A percentile compares a stretch with the other conserved stretches of the same genome.
Evolutionary conservation across 2,113 vertebrate genomes (phyloP).

Genomic region (Cnemophilus loriae): DNA sequence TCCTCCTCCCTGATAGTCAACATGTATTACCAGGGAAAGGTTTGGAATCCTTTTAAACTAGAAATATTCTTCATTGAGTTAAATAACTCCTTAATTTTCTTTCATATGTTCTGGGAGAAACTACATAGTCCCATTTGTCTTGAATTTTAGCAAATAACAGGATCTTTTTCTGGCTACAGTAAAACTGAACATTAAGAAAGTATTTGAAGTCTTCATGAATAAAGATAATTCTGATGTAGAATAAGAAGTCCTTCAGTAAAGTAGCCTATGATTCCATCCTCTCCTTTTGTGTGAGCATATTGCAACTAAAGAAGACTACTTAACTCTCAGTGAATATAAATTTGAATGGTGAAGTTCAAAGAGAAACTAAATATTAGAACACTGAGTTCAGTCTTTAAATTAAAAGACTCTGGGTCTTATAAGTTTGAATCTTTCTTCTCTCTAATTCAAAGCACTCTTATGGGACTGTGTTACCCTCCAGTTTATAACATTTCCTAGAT

Average conservation of each 20-base stretch:
- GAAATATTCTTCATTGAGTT: not conserved
- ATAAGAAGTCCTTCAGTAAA: not conserved
- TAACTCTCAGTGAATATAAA: not conserved
- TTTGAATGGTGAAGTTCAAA: slow-evolving; percentile 1
- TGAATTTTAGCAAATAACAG: not conserved
- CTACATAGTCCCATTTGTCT: not conserved
- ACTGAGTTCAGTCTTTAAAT: not conserved
- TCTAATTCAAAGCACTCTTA: not conserved
- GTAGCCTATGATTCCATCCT: not conserved
- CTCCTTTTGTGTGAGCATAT: not conserved
- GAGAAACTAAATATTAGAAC: not conserved
- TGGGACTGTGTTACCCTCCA: not conserved
- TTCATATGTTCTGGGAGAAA: not conserved
- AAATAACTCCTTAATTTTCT: not conserved
- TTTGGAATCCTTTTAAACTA: not conserved
- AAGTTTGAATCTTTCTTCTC: not conserved
- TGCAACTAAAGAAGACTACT: not conserved
- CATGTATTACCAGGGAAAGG: not conserved
- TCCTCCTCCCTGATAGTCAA: not conserved
- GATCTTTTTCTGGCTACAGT: not conserved
- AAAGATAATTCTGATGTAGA: slow-evolving; percentile 21
- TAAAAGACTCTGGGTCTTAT: not conserved
- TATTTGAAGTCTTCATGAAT: not conserved
- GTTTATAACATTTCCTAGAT: not conserved
- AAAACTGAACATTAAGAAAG: not conserved